A percentile compares a stretch with the other conserved stretches of the same genome.
Conservation (phyloP, 2,797 vertebrate species). For the Chrysocyon brachyurus region DNA sequence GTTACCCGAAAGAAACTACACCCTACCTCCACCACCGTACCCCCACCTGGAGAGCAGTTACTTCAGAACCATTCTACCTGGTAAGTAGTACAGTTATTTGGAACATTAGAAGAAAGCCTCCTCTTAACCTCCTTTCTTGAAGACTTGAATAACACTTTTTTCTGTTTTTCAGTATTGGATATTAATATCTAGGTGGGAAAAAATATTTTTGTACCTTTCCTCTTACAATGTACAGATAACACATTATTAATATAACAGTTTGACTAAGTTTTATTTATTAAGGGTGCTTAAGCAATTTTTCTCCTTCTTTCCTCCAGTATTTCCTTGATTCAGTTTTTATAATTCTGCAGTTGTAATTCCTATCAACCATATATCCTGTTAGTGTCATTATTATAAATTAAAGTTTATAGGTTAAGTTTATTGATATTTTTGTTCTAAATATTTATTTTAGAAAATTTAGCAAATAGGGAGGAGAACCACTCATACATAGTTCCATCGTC, state of each 20-base stretch:
- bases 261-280: not conserved
- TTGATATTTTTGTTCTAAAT: not conserved
- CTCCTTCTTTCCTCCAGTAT: not conserved
- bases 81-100: constrained; percentile 86
- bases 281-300: not conserved
- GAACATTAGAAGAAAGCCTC: not conserved
- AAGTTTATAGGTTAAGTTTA: not conserved
- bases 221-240: not conserved
- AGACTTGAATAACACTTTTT: not conserved
- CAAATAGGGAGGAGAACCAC: not conserved
- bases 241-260: not conserved
- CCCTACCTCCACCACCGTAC: constrained; percentile 97
- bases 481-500: not conserved
- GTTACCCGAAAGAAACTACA: constrained; percentile 97
- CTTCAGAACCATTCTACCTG: constrained; percentile 98
- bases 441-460: constrained; percentile 40
- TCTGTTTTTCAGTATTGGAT: not conserved
- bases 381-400: not conserved
- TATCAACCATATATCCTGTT: not conserved
- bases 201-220: not conserved
- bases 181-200: not conserved
- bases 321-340: not conserved
- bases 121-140: not conserved
- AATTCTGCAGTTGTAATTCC: not conserved
- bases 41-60: constrained; percentile 99